These are phyloP conservation scores for Drosophila tani DNA, from an alignment of 1,140 invertebrate genomes.

Conservation along the genomic window DNA sequence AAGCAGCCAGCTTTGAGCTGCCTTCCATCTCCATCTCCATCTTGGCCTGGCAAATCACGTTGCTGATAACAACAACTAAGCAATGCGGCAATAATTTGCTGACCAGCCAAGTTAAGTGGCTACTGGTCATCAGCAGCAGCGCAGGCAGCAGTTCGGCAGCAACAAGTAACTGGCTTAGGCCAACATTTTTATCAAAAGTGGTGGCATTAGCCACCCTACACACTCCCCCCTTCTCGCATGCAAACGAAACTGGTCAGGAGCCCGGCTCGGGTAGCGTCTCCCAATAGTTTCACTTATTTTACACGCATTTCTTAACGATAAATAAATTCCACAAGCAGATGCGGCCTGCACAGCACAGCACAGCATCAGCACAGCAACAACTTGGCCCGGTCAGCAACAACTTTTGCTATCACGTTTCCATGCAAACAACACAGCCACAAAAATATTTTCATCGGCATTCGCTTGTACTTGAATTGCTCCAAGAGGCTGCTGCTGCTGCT, in stretches of 20 bases:
- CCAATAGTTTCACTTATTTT: conserved; percentile 83
- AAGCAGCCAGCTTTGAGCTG: conserved; percentile 51
- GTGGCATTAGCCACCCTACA: conserved; percentile 65
- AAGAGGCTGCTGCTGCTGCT: conserved; percentile 16
- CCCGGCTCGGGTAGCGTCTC: conserved; percentile 39
- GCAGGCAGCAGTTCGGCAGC: conserved; percentile 11
- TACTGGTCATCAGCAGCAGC: conserved; percentile 72
- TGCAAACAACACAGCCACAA: conserved; percentile 65
- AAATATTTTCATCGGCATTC: conserved; percentile 68
- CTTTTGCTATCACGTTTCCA: conserved; percentile 82
- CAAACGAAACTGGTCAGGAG: conserved; percentile 70
- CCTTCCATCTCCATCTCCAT: conserved; percentile 43
- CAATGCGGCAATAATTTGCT: conserved; percentile 81
- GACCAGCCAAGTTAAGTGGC: conserved; percentile 63
- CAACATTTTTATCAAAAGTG: conserved; percentile 81
- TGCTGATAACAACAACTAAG: conserved; percentile 79
- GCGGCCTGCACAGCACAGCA: conserved; percentile 45
- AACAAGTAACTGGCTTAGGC: conserved; percentile 72
- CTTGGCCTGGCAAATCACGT: conserved; percentile 72
- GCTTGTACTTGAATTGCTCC: conserved; percentile 73
- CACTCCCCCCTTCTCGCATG: conserved; percentile 7
- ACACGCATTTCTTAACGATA: conserved; percentile 82
- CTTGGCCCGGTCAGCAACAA: conserved; percentile 64
- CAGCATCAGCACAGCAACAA: conserved; percentile 33
- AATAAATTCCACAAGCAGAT: conserved; percentile 82